phyloP scores from a whole-genome alignment of 2,797 vertebrate species.

The Zalophus californianus region DNA sequence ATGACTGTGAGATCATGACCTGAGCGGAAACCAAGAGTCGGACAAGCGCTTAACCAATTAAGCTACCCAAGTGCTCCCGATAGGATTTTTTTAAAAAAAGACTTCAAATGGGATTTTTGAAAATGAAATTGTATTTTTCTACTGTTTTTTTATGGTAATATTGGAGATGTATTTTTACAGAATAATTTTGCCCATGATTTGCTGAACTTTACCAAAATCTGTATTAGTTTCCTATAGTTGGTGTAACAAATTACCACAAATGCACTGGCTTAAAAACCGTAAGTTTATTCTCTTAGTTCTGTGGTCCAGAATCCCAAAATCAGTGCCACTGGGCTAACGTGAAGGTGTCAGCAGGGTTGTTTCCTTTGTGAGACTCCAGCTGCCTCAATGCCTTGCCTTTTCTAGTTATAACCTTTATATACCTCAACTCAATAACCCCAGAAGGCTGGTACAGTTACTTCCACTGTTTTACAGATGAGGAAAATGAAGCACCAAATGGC shows the following conservation, averaged over 20 bases:
- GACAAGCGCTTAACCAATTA: neutral
- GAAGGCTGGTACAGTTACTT: neutral
- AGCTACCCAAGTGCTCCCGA: neutral
- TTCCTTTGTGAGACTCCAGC: neutral
- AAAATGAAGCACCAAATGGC: neutral
- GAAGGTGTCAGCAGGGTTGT: neutral
- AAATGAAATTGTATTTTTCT: neutral
- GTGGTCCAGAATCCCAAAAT: neutral
- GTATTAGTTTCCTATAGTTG: neutral
- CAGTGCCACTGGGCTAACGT: neutral
- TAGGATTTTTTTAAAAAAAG: neutral
- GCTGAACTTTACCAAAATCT: neutral
- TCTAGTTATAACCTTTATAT: neutral
- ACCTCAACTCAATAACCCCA: neutral
- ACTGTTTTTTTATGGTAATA: conserved; percentile 36
- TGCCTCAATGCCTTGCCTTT: neutral
- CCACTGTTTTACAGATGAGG: neutral
- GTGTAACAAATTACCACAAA: neutral
- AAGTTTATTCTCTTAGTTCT: conserved; percentile 9
- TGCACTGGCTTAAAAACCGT: neutral
- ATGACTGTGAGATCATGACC: neutral
- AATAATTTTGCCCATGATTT: neutral
- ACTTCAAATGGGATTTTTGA: conserved; percentile 32
- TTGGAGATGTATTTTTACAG: neutral
- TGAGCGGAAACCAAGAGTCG: neutral